Evolutionary conservation across 2,888 invertebrate genomes (phyloP).

Genomic region (Portevinia maculata): DNA sequence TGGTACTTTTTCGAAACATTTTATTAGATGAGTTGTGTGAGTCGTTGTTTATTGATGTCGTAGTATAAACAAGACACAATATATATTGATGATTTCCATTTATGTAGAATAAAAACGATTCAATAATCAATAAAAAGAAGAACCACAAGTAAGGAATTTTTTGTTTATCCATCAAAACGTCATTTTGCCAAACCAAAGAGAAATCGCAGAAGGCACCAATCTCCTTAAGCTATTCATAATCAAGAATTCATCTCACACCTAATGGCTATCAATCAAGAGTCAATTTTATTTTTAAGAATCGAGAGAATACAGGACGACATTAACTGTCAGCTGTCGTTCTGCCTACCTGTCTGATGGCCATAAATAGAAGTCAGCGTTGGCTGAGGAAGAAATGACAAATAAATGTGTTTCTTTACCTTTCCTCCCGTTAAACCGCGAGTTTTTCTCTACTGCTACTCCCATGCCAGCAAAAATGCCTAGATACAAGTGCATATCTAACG

Average conservation of each 20-base stretch:
- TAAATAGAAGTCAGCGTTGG: slow-evolving; percentile 45
- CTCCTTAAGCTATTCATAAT: slow-evolving; percentile 57
- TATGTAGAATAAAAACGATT: slow-evolving; percentile 11
- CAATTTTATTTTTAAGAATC: slow-evolving; percentile 68
- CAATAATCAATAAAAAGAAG: background rate
- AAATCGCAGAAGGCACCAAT: slow-evolving; percentile 27
- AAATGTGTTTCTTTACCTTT: slow-evolving; percentile 56
- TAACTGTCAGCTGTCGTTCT: slow-evolving; percentile 56
- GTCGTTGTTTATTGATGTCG: background rate
- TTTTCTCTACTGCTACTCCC: background rate
- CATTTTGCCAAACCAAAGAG: slow-evolving; percentile 31
- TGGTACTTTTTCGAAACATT: background rate
- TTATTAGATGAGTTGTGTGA: background rate
- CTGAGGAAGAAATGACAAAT: slow-evolving; percentile 57
- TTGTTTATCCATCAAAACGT: slow-evolving; percentile 45
- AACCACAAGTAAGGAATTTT: slow-evolving; percentile 24
- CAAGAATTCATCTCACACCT: slow-evolving; percentile 71
- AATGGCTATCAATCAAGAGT: slow-evolving; percentile 68
- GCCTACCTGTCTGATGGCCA: slow-evolving; percentile 57
- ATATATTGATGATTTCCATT: slow-evolving; percentile 2
- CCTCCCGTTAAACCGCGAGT: background rate
- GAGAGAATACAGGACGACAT: slow-evolving; percentile 70
- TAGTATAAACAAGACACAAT: too few relatives aligned
- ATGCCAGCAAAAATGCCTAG: background rate
- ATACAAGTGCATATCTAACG: background rate